phyloP scores from a whole-genome alignment of 2,888 invertebrate genomes.

The Elysia crispata region DNA sequence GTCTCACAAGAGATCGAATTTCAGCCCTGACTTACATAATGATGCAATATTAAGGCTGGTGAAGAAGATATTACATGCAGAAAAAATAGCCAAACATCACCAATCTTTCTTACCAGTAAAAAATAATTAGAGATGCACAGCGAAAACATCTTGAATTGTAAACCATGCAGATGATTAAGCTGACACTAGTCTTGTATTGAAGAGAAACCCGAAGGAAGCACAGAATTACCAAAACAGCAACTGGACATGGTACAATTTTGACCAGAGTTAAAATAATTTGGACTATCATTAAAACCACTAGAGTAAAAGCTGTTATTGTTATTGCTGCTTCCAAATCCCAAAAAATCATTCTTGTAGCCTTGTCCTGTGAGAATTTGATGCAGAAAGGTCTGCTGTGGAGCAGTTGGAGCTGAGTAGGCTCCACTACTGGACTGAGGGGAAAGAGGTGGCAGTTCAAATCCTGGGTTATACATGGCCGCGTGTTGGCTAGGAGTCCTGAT shows the following conservation, averaged over 20 bases:
- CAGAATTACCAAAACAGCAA: slow-evolving; percentile 44
- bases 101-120: no score
- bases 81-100: no score
- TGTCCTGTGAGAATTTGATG: slow-evolving; percentile 70
- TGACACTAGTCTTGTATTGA: slow-evolving; percentile 34
- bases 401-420: slow-evolving; percentile 53
- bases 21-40: no score
- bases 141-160: no score
- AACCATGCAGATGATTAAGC: background rate
- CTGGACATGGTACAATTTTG: slow-evolving; percentile 21
- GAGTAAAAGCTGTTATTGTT: background rate
- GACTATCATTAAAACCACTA: no score
- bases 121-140: no score
- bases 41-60: no score
- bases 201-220: slow-evolving; percentile 40
- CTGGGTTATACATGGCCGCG: slow-evolving; percentile 21
- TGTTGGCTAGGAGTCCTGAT: slow-evolving; percentile 27
- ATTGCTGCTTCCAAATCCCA: background rate
- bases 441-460: slow-evolving; percentile 6
- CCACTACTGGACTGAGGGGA: slow-evolving; percentile 3
- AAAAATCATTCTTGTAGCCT: slow-evolving; percentile 65
- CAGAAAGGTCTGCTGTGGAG: slow-evolving; percentile 64
- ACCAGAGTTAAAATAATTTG: no score
- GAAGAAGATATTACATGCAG: no score
- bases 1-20: no score